A percentile compares a stretch with the other conserved stretches of the same genome.
Conservation (phyloP, 2,888 invertebrate genomes). For the Yponomeuta malinellus region DNA sequence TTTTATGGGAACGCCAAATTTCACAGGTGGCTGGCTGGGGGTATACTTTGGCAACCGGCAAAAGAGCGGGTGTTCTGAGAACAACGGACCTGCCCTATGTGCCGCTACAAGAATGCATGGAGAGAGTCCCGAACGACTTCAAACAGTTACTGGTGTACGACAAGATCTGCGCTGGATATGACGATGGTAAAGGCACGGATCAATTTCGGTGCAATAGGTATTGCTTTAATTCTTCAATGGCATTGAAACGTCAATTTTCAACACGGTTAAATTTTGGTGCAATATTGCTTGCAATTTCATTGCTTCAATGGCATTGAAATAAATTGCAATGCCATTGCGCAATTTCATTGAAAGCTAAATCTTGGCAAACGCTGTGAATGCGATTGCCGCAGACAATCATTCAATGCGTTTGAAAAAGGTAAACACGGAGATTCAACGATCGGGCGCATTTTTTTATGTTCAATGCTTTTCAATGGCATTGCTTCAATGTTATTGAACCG, state of each 20-base stretch:
- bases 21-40: slow-evolving; percentile 44
- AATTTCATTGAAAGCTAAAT: too few species aligned
- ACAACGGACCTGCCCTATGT: slow-evolving; percentile 35
- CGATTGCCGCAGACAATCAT: too few species aligned
- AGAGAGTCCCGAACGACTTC: slow-evolving; percentile 26
- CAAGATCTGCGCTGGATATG: slow-evolving; percentile 46
- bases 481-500: too few species aligned
- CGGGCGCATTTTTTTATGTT: too few species aligned
- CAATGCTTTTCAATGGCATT: too few species aligned
- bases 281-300: too few species aligned
- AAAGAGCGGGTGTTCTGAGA: slow-evolving; percentile 29
- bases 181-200: slow-evolving; percentile 31
- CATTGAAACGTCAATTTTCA: not conserved
- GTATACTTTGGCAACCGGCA: slow-evolving; percentile 25
- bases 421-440: too few species aligned
- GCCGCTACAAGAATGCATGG: slow-evolving; percentile 28
- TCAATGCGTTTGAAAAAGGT: too few species aligned
- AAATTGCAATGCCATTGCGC: too few species aligned
- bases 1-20: not conserved
- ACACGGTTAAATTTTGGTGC: too few species aligned
- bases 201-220: not conserved
- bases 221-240: not conserved
- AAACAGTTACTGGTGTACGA: slow-evolving; percentile 38
- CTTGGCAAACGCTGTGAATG: too few species aligned
- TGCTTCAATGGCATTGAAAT: too few species aligned